Evolutionary conservation across 2,888 invertebrate genomes (phyloP).

Genomic region (Netelia melanura): DNA sequence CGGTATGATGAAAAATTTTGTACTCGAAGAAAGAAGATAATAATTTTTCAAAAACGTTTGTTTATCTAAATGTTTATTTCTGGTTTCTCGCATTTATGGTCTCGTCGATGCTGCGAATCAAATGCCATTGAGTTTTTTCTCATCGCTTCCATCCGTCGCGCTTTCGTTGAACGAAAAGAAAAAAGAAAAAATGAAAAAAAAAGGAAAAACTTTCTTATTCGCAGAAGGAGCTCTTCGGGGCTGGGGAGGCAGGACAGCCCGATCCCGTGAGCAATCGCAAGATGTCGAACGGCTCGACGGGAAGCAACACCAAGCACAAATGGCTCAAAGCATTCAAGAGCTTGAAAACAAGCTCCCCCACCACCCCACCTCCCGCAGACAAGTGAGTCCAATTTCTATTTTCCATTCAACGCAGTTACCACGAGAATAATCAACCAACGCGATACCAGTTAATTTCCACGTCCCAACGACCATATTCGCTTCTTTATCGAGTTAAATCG

Average conservation of each 20-base stretch:
- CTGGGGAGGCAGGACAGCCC: conserved; percentile 84
- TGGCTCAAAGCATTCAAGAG: conserved; percentile 99
- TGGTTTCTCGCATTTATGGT: too few relatives aligned
- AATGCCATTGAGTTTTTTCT: too few relatives aligned
- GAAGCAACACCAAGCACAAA: conserved; percentile 96
- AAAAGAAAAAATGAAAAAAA: not conserved
- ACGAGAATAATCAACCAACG: too few relatives aligned
- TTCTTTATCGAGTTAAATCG: too few relatives aligned
- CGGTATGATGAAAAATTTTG: too few relatives aligned
- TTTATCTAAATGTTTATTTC: too few relatives aligned
- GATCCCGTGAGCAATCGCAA: conserved; percentile 91
- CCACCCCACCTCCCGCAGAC: conserved; percentile 84
- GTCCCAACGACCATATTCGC: too few relatives aligned
- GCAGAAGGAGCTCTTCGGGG: conserved; percentile 93
- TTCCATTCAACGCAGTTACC: not conserved
- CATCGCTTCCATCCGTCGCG: too few relatives aligned
- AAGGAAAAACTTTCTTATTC: conserved; percentile 75
- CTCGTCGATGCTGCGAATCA: too few relatives aligned
- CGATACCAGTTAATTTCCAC: too few relatives aligned
- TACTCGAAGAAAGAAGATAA: too few relatives aligned
- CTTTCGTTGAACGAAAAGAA: not conserved
- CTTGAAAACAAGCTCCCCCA: conserved; percentile 91
- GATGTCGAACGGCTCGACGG: conserved; percentile 93
- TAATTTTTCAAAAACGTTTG: too few relatives aligned
- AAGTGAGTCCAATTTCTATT: conserved; percentile 86